Conservation (phyloP, 1,140 invertebrate species). For the Phymastichus coffea region DNA sequence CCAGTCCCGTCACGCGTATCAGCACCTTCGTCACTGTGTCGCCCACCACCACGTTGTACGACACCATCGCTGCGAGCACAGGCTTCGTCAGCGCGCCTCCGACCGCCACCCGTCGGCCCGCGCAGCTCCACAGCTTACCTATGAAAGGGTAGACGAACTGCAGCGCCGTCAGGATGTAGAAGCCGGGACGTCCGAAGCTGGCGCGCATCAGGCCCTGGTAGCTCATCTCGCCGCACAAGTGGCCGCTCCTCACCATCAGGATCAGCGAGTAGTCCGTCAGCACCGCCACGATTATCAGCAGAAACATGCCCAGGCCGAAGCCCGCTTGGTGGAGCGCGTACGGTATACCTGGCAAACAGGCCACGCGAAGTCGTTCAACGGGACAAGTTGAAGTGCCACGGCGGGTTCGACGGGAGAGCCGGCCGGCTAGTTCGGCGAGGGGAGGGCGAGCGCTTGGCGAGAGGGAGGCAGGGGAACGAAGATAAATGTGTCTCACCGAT, state of each 20-base stretch:
- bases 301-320: constrained; percentile 72
- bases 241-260: constrained; percentile 78
- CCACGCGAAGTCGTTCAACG: too few relatives aligned
- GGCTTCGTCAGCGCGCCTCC: too few relatives aligned
- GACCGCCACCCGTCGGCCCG: too few relatives aligned
- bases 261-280: constrained; percentile 85
- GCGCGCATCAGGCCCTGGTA: constrained; percentile 85
- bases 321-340: constrained; percentile 81
- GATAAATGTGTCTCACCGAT: constrained; percentile 70
- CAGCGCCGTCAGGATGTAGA: constrained; percentile 73
- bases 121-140: too few relatives aligned
- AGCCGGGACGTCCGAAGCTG: constrained; percentile 79
- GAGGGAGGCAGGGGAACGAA: too few relatives aligned
- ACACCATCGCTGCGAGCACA: constrained; percentile 76
- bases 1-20: constrained; percentile 63
- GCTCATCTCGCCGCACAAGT: constrained; percentile 77
- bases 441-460: too few relatives aligned
- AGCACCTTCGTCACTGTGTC: constrained; percentile 86
- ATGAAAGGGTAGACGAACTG: constrained; percentile 88
- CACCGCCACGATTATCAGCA: constrained; percentile 74
- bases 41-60: constrained; percentile 87
- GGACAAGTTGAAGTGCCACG: too few relatives aligned
- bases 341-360: constrained; percentile 67
- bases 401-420: too few relatives aligned
- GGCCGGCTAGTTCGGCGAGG: too few relatives aligned